Base-by-base conservation (phyloP, 2,888 invertebrate genomes). In the Parochlus steinenii region DNA sequence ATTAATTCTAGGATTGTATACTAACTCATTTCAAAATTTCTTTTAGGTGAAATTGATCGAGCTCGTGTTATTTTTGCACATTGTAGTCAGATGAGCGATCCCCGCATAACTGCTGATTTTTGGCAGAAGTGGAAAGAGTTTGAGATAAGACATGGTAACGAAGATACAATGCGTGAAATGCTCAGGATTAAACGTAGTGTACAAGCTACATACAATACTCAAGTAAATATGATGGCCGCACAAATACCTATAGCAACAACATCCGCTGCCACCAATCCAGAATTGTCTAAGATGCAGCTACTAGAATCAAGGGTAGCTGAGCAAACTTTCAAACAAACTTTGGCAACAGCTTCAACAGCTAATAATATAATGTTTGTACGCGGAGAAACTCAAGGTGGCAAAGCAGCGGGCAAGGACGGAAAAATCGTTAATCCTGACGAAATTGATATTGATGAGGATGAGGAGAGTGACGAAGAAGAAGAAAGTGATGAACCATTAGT, bases 101-200 rank as follows among this genome's bases (percentile, higher is more conserved):
- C 98, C 2, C 72, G 98, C 53, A 92, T 93, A 6, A 87, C 90
- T 4, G 72, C 74, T 1, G 80, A 85, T 38, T 99, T 98, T 58
- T 98, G 98, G 97, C 85, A 89, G 52, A 85, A 86, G 2, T 99
- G 98, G 98, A 93, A 95, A 56, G 93, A 97, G 50, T 99, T 99
- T 63, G 98, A 99, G 64, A 87, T 97, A 12, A 74, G 87, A 31
- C 97, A 98, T 60, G 98, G 98, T 11, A 99, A 98, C 61, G 97
- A 98, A 58, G 98, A 99, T 52, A 99, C 98, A 1, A 90, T 99
- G 74, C 69, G 95, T 29, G 97, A 98, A 64, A 95, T 98, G 95
- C 63, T 99, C 46, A 69, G 97, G 48, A 93, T 98, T 43, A 93
- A 95, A 62, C 73, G 97, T 46, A 92, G 92, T 51, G 87, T 98